phyloP scores from a whole-genome alignment of 2,888 invertebrate species.

The Ormyrus pomaceus region DNA sequence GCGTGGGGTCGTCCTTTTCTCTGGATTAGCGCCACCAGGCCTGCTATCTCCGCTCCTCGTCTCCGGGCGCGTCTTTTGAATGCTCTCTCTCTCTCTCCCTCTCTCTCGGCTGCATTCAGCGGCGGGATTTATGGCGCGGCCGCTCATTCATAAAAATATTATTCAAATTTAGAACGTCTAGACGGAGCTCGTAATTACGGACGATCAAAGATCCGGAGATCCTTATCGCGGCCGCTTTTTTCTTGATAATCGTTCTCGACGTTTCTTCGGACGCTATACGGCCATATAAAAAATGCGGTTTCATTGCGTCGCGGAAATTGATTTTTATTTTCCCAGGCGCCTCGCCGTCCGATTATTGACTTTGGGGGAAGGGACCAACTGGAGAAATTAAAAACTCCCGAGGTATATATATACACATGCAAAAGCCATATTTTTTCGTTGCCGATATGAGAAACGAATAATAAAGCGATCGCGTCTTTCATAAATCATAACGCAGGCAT shows the following conservation, averaged over 20 bases:
- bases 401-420: slow-evolving; percentile 12
- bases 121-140: slow-evolving; percentile 44
- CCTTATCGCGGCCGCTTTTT: slow-evolving; percentile 34
- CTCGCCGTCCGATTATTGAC: slow-evolving; percentile 14
- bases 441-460: slow-evolving; percentile 49
- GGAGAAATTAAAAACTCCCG: slow-evolving; percentile 49
- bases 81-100: no score
- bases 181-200: slow-evolving; percentile 61
- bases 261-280: slow-evolving; percentile 17
- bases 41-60: slow-evolving; percentile 21
- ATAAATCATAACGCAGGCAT: slow-evolving; percentile 42
- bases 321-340: slow-evolving; percentile 44
- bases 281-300: slow-evolving; percentile 44
- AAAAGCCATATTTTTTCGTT: slow-evolving; percentile 40
- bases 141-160: slow-evolving; percentile 75
- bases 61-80: slow-evolving; percentile 30
- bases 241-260: slow-evolving; percentile 48
- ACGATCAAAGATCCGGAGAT: slow-evolving; percentile 47
- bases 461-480: slow-evolving; percentile 48
- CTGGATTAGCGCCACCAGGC: slow-evolving; percentile 43
- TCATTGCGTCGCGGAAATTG: slow-evolving; percentile 35
- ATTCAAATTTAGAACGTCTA: slow-evolving; percentile 75
- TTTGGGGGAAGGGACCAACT: slow-evolving; percentile 19
- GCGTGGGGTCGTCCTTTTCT: slow-evolving; percentile 57
- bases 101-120: slow-evolving; percentile 64